A percentile compares a stretch with the other conserved stretches of the same genome.
These are phyloP conservation scores for Channa striata DNA, from an alignment of 2,797 vertebrate genomes.

Conservation along the genomic window DNA sequence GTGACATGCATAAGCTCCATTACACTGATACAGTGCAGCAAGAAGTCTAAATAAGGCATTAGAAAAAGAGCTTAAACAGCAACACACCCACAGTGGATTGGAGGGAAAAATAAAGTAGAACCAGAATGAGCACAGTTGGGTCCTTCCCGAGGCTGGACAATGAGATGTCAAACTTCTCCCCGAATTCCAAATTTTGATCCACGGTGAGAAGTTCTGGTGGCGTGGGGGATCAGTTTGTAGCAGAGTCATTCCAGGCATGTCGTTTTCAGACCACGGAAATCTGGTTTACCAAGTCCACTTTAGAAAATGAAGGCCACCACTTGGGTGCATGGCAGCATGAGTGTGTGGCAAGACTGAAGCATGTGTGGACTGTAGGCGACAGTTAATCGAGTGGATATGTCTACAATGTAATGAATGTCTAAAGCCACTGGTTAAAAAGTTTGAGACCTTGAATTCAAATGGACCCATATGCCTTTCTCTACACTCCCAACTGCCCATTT, in stretches of 20 bases:
- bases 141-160: constrained; percentile 25
- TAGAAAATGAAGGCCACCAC: constrained; percentile 1
- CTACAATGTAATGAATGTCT: not conserved
- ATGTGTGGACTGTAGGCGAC: too few relatives aligned
- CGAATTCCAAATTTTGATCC: constrained; percentile 17
- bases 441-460: constrained; percentile 9
- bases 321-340: not conserved
- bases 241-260: constrained; percentile 8
- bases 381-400: not conserved
- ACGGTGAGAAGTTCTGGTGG: constrained; percentile 14
- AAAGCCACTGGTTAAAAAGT: not conserved
- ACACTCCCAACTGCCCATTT: constrained; percentile 40
- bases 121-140: constrained; percentile 9
- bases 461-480: constrained; percentile 24
- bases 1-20: constrained; percentile 73
- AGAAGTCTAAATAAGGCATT: constrained; percentile 31
- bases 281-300: constrained; percentile 5
- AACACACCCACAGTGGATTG: constrained; percentile 66
- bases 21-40: constrained; percentile 39
- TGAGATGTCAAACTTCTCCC: constrained; percentile 28
- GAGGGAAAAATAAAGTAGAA: constrained; percentile 43
- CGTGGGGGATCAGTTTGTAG: constrained; percentile 8
- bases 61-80: constrained; percentile 41
- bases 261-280: constrained; percentile 17
- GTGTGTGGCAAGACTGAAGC: not conserved